Conservation (phyloP, 2,888 invertebrate species). For the Phoronis australis region DNA sequence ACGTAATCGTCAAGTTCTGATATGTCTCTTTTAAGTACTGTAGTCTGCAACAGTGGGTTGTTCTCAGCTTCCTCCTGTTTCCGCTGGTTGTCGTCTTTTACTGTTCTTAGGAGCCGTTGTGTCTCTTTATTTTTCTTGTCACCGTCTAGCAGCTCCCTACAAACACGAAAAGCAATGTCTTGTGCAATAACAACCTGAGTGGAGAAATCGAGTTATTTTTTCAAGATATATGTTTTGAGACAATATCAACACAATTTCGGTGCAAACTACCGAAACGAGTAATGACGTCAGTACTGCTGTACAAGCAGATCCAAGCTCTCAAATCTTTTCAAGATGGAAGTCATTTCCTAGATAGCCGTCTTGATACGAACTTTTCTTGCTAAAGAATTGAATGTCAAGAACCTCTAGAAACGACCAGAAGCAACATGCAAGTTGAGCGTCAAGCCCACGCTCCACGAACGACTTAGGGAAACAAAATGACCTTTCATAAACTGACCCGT, state of each 20-base stretch:
- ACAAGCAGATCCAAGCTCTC: background rate
- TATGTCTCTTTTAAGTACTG: too few relatives aligned
- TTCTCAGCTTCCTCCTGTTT: background rate
- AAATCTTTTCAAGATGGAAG: background rate
- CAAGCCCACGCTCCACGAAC: too few relatives aligned
- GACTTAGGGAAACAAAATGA: too few relatives aligned
- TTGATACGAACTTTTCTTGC: background rate
- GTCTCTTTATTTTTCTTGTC: slow-evolving; percentile 21
- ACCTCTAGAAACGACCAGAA: background rate
- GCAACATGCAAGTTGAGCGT: too few relatives aligned
- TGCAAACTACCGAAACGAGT: too few relatives aligned
- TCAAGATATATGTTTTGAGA: too few relatives aligned
- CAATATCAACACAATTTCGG: too few relatives aligned
- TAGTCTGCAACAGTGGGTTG: too few relatives aligned
- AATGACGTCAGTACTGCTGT: too few relatives aligned
- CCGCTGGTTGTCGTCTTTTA: slow-evolving; percentile 11
- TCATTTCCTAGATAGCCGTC: background rate
- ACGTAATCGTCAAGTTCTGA: too few relatives aligned
- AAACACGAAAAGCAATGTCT: slow-evolving; percentile 2
- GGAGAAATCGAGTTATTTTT: too few relatives aligned
- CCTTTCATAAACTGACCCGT: slow-evolving; percentile 12
- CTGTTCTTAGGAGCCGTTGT: slow-evolving; percentile 11
- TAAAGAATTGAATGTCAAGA: background rate
- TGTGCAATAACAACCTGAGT: too few relatives aligned
- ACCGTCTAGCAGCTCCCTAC: slow-evolving; percentile 26